Evolutionary conservation across 2,797 vertebrate species (phyloP), one percentile per base, ranked within the genome.

Genomic region (Aythya fuligula): DNA sequence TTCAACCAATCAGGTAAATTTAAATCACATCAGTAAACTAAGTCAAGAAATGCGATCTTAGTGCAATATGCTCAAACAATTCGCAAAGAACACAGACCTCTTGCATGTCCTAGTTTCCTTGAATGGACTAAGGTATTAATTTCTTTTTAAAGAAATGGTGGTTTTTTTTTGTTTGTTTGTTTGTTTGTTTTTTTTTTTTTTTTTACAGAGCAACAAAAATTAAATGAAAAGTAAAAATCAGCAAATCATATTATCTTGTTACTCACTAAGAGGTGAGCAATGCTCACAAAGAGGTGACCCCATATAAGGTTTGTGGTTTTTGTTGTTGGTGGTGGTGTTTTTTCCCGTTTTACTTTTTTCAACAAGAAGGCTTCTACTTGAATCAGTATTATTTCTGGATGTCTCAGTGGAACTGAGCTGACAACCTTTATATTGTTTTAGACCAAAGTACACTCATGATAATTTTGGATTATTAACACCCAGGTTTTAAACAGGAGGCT

Each of bases 11-110:
- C 72, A 80, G 54, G 62, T 69, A 78, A 19, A 53, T 94, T 90
- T 64, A 91, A 66, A 95, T 43, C 56, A 64, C 41, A 79, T 49
- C 76, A 94, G 45, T 67, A 79, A 91, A 84, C 88, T 88, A 90
- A 71, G 49, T 22, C 39, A 78, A 95, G 87, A 93, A 94, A 91
- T 39, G 30, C 56, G 86, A 84, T 94, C 66, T 96, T 90, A 93
- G 56, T 56, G 73, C 85, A 93, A 72, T 88, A 90, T 60, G 83
- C 39, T 82, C 64, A 85, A 90, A 66, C 34, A 56, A 84, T 51
- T 91, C 90, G 90, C 66, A 65, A 32, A 16, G 51, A 91, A 72
- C 36, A 70, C 8, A 84, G 76, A 91, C 65, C 38, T 77, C 51
- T 69, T 51, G 65, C 17, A 47, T 84, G 96, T 22, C 85, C 94